These are phyloP conservation scores for Barnardius zonarius DNA, from an alignment of 2,113 vertebrate species.

Conservation along the genomic window DNA sequence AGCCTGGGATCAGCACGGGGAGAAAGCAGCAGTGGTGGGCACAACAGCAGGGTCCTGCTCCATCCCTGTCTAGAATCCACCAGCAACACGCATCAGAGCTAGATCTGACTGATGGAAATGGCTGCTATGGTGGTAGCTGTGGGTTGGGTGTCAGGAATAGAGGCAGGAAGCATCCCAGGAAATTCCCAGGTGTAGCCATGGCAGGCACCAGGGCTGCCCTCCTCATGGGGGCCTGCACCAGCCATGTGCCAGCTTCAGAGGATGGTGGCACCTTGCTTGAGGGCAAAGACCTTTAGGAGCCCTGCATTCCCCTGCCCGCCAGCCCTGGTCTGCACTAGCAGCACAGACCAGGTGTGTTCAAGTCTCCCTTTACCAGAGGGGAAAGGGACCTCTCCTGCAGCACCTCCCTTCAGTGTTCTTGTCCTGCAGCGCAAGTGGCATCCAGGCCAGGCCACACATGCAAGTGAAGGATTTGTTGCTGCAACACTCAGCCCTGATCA, in stretches of 20 bases:
- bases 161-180: neutral
- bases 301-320: neutral
- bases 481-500: neutral
- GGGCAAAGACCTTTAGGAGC: neutral
- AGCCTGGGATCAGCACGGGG: neutral
- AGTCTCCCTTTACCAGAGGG: neutral
- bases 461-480: neutral
- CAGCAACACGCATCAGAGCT: neutral
- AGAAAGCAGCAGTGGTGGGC: neutral
- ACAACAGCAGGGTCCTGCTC: neutral
- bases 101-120: rapidly evolving
- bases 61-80: neutral
- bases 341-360: too few species aligned
- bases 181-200: neutral
- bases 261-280: neutral
- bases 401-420: neutral
- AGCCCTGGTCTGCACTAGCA: neutral
- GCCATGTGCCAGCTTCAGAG: neutral
- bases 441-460: neutral
- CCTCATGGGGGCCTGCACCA: neutral
- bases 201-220: neutral
- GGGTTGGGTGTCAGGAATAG: rapidly evolving
- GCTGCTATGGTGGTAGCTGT: rapidly evolving
- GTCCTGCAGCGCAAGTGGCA: neutral
- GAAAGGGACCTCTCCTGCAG: neutral